Evolutionary conservation across 1,140 invertebrate species (phyloP), one percentile per base, ranked within the genome.

Genomic region (Apis cerana): DNA sequence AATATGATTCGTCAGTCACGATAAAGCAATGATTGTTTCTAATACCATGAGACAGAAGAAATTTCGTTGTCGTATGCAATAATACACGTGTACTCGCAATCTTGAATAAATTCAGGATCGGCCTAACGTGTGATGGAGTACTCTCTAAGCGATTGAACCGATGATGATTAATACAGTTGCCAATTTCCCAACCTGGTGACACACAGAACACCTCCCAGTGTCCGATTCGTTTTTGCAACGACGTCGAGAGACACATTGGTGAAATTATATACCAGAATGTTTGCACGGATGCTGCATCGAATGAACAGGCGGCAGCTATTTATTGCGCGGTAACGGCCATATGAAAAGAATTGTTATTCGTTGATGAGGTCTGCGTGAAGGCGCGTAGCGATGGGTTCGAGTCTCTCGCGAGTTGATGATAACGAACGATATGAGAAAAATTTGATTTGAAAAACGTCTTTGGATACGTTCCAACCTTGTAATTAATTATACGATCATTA

Each of bases 61-160:
- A 33, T 33, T 33, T 56, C 21, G 50, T 12, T 21, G 50, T n/a
- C 13, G 23, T 67, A 81, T 74, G 59, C 56, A 75, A 62, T 68
- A 17, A 23, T 70, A 10, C 43, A 48, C 19, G 33, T 17, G 19
- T 33, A 0, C n/a, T 27, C 23, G 17, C 21, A 50, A 23, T 23
- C 23, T 59, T 9, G 52, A 54, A 68, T 50, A 62, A 50, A 33
- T 27, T 19, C 1, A 27, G 50, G 69, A 71, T 75, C 59, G 9
- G 27, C n/a, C 64, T 64, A 75, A 75, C 71, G 52, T 70, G 84
- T 85, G 71, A 87, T 78, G 84, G 84, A 87, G 69, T 56, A 79
- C 59, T 85, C 80, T 64, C 59, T 67, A 70, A 76, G 67, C 72
- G 58, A 50, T 59, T 48, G 21, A 56, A 77, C 65, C 75, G 77